phyloP scores from a whole-genome alignment of 2,797 vertebrate genomes.

The Gymnopithys bicolor region DNA sequence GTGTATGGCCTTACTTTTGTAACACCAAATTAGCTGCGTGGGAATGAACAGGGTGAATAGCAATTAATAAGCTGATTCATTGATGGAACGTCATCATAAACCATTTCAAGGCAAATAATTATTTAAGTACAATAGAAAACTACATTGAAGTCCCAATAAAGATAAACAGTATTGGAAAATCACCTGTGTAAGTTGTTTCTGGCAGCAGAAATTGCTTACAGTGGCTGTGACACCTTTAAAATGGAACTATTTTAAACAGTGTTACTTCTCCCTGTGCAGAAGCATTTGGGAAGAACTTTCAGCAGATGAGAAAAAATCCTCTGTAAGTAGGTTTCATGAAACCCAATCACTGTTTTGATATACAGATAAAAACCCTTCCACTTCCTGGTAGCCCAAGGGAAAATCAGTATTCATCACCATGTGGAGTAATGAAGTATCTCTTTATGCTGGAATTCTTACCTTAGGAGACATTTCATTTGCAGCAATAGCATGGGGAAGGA shows the following conservation, averaged over 20 bases:
- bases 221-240: not conserved
- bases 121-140: not conserved
- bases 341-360: not conserved
- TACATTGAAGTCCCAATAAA: not conserved
- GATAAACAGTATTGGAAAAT: not conserved
- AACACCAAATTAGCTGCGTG: not conserved
- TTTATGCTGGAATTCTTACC: constrained; percentile 4
- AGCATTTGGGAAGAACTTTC: not conserved
- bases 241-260: not conserved
- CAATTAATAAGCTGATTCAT: not conserved
- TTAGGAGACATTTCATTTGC: not conserved
- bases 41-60: not conserved
- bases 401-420: not conserved
- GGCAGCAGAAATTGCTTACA: not conserved
- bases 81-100: not conserved
- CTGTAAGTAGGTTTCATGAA: not conserved
- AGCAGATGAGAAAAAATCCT: not conserved
- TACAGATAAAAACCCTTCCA: not conserved
- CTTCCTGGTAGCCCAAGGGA: not conserved
- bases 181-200: not conserved
- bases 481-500: not conserved
- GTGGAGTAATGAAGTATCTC: constrained; percentile 17
- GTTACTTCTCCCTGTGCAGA: not conserved
- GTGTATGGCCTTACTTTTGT: not conserved
- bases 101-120: not conserved